A percentile compares a stretch with the other conserved stretches of the same genome.
These are phyloP conservation scores for Drosophila quinaria DNA, from an alignment of 2,888 invertebrate genomes.

Conservation along the genomic window DNA sequence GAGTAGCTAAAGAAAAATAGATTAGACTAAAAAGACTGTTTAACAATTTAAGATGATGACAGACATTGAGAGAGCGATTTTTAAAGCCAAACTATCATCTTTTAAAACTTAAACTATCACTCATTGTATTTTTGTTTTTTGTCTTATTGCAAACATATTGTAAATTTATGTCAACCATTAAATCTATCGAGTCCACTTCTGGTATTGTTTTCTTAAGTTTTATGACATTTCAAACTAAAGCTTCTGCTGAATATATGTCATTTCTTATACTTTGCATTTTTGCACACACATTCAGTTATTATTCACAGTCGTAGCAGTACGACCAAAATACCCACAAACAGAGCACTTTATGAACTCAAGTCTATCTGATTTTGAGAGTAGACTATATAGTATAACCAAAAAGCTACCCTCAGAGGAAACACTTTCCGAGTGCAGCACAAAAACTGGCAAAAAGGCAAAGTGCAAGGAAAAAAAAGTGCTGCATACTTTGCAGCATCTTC, in stretches of 20 bases:
- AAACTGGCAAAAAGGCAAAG: slow-evolving; percentile 15
- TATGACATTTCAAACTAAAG: background rate
- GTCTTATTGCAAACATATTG: background rate
- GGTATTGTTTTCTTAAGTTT: background rate
- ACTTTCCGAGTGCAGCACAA: slow-evolving; percentile 15
- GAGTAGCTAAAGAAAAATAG: too few relatives aligned
- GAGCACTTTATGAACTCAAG: slow-evolving; percentile 28
- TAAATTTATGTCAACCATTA: background rate
- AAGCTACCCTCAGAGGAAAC: background rate
- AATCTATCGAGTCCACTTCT: background rate
- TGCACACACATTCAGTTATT: background rate
- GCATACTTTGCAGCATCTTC: slow-evolving; percentile 69
- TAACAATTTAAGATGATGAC: too few relatives aligned
- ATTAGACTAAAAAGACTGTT: too few relatives aligned
- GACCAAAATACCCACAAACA: slow-evolving; percentile 12
- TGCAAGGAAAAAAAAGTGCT: slow-evolving; percentile 55
- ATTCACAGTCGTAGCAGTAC: slow-evolving; percentile 5
- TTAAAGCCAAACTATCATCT: too few relatives aligned
- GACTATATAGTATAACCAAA: slow-evolving; percentile 13
- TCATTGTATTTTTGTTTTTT: background rate
- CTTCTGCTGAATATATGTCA: background rate
- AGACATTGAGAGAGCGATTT: too few relatives aligned
- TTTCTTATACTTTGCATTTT: background rate
- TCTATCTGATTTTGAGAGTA: slow-evolving; percentile 20
- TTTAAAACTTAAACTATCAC: too few relatives aligned